These are phyloP conservation scores for Macroglossus sobrinus DNA, from an alignment of 2,113 vertebrate genomes.

Conservation along the genomic window DNA sequence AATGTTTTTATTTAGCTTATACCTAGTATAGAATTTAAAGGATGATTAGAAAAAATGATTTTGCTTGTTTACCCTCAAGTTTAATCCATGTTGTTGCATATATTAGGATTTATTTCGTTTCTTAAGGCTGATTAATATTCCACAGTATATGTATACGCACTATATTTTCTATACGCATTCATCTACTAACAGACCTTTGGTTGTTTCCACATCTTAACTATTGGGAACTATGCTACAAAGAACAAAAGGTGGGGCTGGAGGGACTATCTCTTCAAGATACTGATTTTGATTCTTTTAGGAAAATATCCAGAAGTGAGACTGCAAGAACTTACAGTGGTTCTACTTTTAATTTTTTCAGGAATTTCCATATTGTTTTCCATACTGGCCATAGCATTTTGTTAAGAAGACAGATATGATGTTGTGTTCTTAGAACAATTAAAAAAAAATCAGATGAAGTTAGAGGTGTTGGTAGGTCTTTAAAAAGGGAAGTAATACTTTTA, in stretches of 20 bases:
- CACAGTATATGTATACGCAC: background rate
- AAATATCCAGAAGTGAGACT: background rate
- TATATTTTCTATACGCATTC: background rate
- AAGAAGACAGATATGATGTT: background rate
- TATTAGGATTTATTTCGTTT: background rate
- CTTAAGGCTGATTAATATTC: background rate
- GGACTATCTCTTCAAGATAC: background rate
- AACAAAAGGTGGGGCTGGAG: accelerated
- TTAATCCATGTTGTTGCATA: background rate
- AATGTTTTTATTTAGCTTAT: background rate
- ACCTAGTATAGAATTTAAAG: background rate
- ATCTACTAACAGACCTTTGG: background rate
- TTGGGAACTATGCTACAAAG: background rate
- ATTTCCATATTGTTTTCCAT: background rate
- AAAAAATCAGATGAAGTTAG: background rate
- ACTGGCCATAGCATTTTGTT: background rate
- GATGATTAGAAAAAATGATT: background rate
- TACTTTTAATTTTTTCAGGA: background rate
- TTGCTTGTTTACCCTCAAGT: background rate
- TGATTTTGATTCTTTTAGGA: background rate
- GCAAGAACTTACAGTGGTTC: background rate
- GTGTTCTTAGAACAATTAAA: background rate
- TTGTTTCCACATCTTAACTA: background rate
- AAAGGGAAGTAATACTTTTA: background rate
- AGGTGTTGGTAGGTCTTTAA: background rate